These are phyloP conservation scores for Menidia menidia DNA, from an alignment of 2,797 vertebrate species.

Conservation along the genomic window DNA sequence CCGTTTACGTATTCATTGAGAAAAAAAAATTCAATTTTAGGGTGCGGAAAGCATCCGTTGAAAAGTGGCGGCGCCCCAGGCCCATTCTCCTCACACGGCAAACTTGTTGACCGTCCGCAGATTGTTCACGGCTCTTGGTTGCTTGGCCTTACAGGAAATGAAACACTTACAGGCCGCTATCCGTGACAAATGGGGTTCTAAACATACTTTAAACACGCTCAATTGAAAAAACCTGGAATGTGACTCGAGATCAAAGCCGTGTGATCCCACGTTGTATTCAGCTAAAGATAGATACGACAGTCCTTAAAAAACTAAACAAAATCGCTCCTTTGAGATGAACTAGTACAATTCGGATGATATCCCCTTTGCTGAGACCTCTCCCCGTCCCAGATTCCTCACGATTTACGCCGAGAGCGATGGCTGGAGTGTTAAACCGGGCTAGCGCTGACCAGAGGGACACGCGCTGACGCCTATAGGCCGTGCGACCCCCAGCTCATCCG, in stretches of 20 bases:
- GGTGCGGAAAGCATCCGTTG: slow-evolving; percentile 20
- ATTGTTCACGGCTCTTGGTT: slow-evolving; percentile 7
- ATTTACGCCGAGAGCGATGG: slow-evolving; percentile 78
- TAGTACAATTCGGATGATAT: not conserved
- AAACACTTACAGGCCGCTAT: slow-evolving; percentile 30
- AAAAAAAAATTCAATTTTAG: not conserved
- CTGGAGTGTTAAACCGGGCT: slow-evolving; percentile 62
- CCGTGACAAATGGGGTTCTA: slow-evolving; percentile 16
- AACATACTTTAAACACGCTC: slow-evolving; percentile 12
- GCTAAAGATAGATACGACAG: not conserved
- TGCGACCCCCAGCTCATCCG: slow-evolving; percentile 52
- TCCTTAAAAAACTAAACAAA: not conserved
- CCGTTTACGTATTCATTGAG: slow-evolving; percentile 11
- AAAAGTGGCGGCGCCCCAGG: not conserved
- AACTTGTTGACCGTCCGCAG: slow-evolving; percentile 36
- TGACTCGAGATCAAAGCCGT: slow-evolving; percentile 7
- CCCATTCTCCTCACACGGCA: slow-evolving; percentile 20
- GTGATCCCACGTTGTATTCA: not conserved
- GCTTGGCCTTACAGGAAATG: slow-evolving; percentile 43
- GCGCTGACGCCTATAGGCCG: slow-evolving; percentile 57
- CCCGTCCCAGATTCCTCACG: slow-evolving; percentile 38
- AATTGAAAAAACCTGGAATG: slow-evolving; percentile 10
- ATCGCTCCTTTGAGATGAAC: slow-evolving; percentile 1
- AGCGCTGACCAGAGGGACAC: slow-evolving; percentile 70
- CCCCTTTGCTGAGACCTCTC: slow-evolving; percentile 9